Percentiles rank a stretch among this genome's conserved stretches.
Evolutionary conservation across 2,888 invertebrate genomes (phyloP).

Genomic region (Diadegma fenestrale): DNA sequence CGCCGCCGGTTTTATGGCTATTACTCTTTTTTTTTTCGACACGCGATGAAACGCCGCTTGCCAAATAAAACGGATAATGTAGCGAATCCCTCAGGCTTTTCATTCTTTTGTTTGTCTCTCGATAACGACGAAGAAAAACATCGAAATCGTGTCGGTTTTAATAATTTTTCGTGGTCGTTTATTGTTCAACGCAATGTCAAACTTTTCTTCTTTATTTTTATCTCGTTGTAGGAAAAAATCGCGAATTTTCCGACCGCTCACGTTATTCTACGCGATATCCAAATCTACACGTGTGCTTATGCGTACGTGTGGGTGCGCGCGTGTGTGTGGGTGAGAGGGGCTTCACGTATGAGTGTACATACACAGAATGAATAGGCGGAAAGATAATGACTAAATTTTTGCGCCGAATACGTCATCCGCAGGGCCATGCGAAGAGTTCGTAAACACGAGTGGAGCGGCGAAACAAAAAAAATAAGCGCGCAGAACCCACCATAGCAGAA

Average conservation of each 20-base stretch:
- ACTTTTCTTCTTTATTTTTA: not conserved
- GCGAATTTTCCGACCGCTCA: not conserved
- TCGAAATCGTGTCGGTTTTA: not conserved
- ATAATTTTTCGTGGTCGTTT: not conserved
- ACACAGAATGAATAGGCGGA: not conserved
- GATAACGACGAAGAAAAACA: not conserved
- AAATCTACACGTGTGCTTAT: not conserved
- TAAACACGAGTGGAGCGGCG: conserved; percentile 27
- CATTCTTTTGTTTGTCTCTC: not conserved
- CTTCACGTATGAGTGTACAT: not conserved
- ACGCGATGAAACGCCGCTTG: conserved; percentile 2
- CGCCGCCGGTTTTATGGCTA: conserved; percentile 17
- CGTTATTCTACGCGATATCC: not conserved
- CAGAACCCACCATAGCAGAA: conserved; percentile 24
- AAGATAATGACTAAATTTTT: conserved; percentile 12
- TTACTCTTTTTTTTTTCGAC: conserved; percentile 27
- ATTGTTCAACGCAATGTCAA: not conserved
- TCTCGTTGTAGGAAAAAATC: not conserved
- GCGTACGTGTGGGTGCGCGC: not conserved
- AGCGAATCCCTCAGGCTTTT: conserved; percentile 24
- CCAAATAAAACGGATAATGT: not conserved
- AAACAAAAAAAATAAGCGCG: conserved; percentile 26
- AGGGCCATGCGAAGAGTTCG: conserved; percentile 31
- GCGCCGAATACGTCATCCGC: conserved; percentile 30
- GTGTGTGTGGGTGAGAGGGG: not conserved